Percentiles rank a stretch among this genome's conserved stretches.
Conservation (phyloP, 1,140 invertebrate species). For the Drosophila seguyi region DNA sequence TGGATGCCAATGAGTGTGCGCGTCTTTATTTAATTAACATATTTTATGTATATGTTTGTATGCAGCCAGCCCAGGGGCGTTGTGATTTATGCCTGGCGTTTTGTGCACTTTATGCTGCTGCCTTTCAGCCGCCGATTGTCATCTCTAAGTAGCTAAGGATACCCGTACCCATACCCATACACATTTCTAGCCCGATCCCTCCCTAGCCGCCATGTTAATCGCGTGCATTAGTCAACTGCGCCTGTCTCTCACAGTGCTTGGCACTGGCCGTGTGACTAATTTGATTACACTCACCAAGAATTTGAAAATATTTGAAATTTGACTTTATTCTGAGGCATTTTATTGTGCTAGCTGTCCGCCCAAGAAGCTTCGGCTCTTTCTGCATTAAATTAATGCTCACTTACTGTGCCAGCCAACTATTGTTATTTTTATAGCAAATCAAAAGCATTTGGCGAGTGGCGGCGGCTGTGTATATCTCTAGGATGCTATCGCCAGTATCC, state of each 20-base stretch:
- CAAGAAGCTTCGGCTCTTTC: slow-evolving; percentile 35
- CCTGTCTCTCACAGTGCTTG: slow-evolving; percentile 36
- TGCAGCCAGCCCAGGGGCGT: slow-evolving; percentile 14
- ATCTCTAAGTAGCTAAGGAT: slow-evolving; percentile 51
- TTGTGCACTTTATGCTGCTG: slow-evolving; percentile 51
- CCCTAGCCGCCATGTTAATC: slow-evolving; percentile 54
- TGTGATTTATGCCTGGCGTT: slow-evolving; percentile 67
- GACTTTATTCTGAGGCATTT: slow-evolving; percentile 58
- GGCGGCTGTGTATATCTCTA: slow-evolving; percentile 23
- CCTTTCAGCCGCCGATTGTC: slow-evolving; percentile 51
- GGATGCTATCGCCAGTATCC: slow-evolving; percentile 42
- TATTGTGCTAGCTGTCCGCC: slow-evolving; percentile 21
- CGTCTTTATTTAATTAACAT: slow-evolving; percentile 80
- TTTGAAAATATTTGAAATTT: slow-evolving; percentile 55
- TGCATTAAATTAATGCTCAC: slow-evolving; percentile 73
- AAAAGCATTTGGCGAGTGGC: slow-evolving; percentile 24
- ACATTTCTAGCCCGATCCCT: slow-evolving; percentile 20
- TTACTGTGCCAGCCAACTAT: slow-evolving; percentile 69
- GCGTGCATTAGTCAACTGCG: slow-evolving; percentile 68
- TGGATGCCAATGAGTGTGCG: slow-evolving; percentile 57
- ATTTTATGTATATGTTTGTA: slow-evolving; percentile 50
- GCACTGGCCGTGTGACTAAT: slow-evolving; percentile 71
- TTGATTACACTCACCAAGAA: slow-evolving; percentile 53
- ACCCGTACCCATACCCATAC: background rate
- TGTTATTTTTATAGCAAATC: slow-evolving; percentile 54